Conservation (phyloP, 2,888 invertebrate genomes). For the Mylabris sibirica region DNA sequence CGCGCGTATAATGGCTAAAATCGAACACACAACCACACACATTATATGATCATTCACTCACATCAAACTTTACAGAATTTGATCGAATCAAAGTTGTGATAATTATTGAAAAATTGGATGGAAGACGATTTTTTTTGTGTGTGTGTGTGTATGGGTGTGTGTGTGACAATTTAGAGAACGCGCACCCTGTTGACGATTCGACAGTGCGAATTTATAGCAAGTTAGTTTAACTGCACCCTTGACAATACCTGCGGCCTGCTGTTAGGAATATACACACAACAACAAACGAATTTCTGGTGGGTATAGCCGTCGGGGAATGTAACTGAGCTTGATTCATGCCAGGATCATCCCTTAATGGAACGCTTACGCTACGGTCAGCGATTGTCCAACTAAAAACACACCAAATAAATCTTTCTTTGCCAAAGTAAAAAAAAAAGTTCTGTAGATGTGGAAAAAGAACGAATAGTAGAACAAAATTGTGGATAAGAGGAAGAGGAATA, state of each 20-base stretch:
- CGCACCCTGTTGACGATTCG: constrained; percentile 14
- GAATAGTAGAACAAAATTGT: neutral
- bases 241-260: constrained; percentile 54
- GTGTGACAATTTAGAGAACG: neutral
- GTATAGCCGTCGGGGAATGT: constrained; percentile 48
- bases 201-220: constrained; percentile 55
- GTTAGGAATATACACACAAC: constrained; percentile 28
- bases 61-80: neutral
- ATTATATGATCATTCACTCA: constrained; percentile 21
- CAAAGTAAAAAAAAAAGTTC: too few relatives aligned
- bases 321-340: constrained; percentile 57
- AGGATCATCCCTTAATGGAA: constrained; percentile 58
- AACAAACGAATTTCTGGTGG: neutral
- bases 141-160: too few relatives aligned
- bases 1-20: constrained; percentile 60
- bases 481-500: neutral
- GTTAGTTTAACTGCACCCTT: constrained; percentile 57
- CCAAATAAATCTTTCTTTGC: constrained; percentile 47
- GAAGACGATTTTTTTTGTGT: too few relatives aligned
- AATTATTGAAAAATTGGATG: too few relatives aligned
- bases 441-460: neutral
- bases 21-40: constrained; percentile 48
- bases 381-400: constrained; percentile 53
- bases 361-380: constrained; percentile 58
- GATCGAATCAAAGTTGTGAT: too few relatives aligned